Conservation (phyloP, 2,797 vertebrate genomes). For the Phataginus tricuspis region DNA sequence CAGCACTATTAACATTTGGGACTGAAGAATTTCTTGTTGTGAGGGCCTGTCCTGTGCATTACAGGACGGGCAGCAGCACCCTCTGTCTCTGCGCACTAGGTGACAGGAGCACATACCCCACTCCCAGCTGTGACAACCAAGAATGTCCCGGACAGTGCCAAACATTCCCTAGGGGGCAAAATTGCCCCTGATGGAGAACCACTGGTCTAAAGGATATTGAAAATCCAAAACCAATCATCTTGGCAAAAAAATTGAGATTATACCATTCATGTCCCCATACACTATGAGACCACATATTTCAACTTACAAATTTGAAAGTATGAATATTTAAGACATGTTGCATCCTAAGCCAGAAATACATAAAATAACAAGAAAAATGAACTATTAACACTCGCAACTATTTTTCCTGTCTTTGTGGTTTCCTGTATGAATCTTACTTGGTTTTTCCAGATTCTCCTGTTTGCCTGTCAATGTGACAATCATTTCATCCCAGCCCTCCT, state of each 20-base stretch:
- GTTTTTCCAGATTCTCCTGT: conserved; percentile 44
- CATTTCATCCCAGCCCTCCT: not conserved
- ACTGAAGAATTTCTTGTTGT: not conserved
- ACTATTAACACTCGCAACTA: not conserved
- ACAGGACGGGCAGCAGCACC: not conserved
- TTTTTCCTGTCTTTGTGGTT: conserved; percentile 14
- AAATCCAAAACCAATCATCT: conserved; percentile 28
- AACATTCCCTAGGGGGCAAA: not conserved
- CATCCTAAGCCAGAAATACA: conserved; percentile 36
- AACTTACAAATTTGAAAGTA: conserved; percentile 49
- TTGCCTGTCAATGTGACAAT: conserved; percentile 31
- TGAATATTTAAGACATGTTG: conserved; percentile 22
- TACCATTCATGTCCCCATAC: conserved; percentile 7
- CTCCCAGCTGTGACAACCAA: not conserved
- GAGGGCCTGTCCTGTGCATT: not conserved
- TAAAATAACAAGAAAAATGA: not conserved
- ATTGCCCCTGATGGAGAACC: not conserved
- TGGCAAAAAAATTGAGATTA: not conserved
- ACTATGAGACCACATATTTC: conserved; percentile 9
- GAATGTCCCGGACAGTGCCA: not conserved
- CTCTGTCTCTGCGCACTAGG: not conserved
- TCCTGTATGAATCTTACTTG: not conserved
- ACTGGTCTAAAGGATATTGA: not conserved
- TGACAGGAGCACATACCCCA: not conserved
- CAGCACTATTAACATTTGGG: not conserved